Conservation (phyloP, 1,140 invertebrate genomes). For the Drosophila kanapiae region DNA sequence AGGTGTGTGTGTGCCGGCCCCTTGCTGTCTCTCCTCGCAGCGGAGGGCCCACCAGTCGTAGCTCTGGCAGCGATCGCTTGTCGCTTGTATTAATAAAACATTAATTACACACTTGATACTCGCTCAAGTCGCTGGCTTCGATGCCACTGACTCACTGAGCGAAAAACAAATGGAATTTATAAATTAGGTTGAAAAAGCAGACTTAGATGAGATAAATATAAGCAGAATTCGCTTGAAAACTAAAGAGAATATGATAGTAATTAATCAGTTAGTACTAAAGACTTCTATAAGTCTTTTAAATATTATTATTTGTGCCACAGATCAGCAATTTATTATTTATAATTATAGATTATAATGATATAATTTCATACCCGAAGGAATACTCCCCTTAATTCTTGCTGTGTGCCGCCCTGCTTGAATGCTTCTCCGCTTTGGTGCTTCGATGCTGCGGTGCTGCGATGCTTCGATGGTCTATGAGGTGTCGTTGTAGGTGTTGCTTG, state of each 20-base stretch:
- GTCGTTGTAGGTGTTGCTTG: constrained; percentile 77
- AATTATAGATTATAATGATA: no score
- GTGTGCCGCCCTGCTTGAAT: constrained; percentile 20
- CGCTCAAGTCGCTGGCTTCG: constrained; percentile 38
- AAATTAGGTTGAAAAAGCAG: neutral
- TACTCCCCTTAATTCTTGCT: neutral
- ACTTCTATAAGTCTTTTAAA: no score
- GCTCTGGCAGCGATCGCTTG: constrained; percentile 78
- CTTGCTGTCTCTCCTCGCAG: constrained; percentile 45
- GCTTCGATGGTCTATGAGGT: constrained; percentile 68
- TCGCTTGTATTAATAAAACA: constrained; percentile 85
- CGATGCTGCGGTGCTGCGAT: neutral
- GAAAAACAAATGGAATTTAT: neutral
- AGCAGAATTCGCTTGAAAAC: no score
- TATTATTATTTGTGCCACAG: no score
- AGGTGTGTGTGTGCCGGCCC: constrained; percentile 5
- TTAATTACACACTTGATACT: constrained; percentile 85
- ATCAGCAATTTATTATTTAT: neutral
- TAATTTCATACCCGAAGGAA: no score
- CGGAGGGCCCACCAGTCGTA: constrained; percentile 39
- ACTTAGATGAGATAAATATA: neutral
- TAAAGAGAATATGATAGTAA: no score
- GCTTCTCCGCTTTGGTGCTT: constrained; percentile 5
- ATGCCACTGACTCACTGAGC: constrained; percentile 1
- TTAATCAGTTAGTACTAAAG: no score